Base-by-base conservation (phyloP, 1,140 invertebrate species). In the Leptestheria dahalacensis region DNA sequence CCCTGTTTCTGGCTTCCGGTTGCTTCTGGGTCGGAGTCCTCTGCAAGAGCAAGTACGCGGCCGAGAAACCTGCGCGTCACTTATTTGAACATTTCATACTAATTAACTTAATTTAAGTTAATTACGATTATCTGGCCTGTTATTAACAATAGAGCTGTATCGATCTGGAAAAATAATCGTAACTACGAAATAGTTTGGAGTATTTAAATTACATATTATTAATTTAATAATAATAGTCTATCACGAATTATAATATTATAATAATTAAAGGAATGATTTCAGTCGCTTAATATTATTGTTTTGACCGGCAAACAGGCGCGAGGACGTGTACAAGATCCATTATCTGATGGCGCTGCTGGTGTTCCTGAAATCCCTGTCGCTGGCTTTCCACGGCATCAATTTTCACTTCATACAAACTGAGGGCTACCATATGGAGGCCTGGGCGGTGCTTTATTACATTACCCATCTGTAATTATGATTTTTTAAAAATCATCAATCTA, bases 401-500 rank as follows among this genome's bases (percentile, higher is more conserved):
- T 97, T 86, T 70, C 89, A 97, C 69, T 97, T 93, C 68, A 97
- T 98, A 68, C 82, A 93, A 71, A 84, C 81, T n/a, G 81, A 87
- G 65, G 96, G 95, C 12, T 85, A 90, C 64, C 92, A 97, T 69
- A 85, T 96, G 23, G 91, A 94, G 52, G 87, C 92, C 2, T 98
- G 95, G 94, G 95, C 95, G 11, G 89, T 98, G 64, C 71, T 98
- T 0, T 98, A 88, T 71, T 98, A 98, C 65, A 88, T 97, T 49
- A 93, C 91, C 15, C 94, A 98, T 79, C 77, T 98, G 80, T 86
- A 73, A 79, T 80, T 77, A 65, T 48, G 28, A 18, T 60, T 2
- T 15, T 41, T 9, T 9, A 9, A 41, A 41, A 9, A 41, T 9
- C 33, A 41, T 9, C 15, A 41, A 41, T 9, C 15, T 15, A 41